phyloP scores from a whole-genome alignment of 2,797 vertebrate species.

The Gadopsis bispinosus region DNA sequence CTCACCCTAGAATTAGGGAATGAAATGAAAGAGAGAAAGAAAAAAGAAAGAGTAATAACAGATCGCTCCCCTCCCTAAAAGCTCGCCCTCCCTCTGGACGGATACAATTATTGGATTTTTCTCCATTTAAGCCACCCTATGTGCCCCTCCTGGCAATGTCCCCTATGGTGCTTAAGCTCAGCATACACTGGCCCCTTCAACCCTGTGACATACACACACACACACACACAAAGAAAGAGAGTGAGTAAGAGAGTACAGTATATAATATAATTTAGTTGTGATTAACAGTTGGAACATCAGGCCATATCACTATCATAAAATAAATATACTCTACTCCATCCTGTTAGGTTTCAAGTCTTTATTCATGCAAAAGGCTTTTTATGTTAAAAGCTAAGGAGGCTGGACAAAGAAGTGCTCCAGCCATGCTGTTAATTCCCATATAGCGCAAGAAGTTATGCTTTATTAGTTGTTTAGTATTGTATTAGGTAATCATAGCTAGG shows the following conservation, averaged over 20 bases:
- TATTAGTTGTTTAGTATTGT: too few species aligned
- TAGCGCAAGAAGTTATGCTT: too few species aligned
- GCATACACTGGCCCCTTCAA: constrained; percentile 45
- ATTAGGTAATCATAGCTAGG: too few species aligned
- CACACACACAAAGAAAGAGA: constrained; percentile 30
- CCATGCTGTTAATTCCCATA: too few species aligned
- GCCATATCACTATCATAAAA: neutral
- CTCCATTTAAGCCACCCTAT: constrained; percentile 78
- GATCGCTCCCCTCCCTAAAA: constrained; percentile 72
- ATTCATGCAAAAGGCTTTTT: too few species aligned
- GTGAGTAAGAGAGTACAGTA: constrained; percentile 2
- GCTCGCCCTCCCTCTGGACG: constrained; percentile 74
- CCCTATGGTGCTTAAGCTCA: constrained; percentile 69
- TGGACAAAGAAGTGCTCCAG: too few species aligned
- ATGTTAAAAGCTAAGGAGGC: too few species aligned
- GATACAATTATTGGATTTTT: constrained; percentile 86
- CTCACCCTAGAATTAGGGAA: constrained; percentile 78
- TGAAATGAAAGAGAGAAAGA: constrained; percentile 68
- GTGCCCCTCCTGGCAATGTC: constrained; percentile 66
- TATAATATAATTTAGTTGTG: constrained; percentile 32
- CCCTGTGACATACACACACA: constrained; percentile 47
- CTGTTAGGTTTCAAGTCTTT: neutral
- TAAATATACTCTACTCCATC: neutral
- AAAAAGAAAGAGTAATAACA: constrained; percentile 80
- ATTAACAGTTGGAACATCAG: constrained; percentile 12